phyloP scores from a whole-genome alignment of 1,140 invertebrate genomes.

The Drosophila paulistorum region DNA sequence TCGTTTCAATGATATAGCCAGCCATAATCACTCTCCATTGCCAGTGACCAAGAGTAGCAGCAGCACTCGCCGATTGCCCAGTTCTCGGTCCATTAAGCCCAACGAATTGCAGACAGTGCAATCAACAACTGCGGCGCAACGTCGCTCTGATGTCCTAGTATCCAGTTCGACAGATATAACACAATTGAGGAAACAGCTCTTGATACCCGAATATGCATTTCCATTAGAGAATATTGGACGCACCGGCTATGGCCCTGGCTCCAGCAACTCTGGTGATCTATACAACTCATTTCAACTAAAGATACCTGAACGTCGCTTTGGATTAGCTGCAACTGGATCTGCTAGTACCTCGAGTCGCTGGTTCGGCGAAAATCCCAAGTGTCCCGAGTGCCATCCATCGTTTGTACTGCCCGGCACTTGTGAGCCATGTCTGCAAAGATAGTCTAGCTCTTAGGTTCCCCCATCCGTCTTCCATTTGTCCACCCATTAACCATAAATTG shows the following conservation, averaged over 20 bases:
- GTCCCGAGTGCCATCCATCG: slow-evolving; percentile 86
- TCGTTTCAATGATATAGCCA: slow-evolving; percentile 55
- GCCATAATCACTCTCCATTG: slow-evolving; percentile 13
- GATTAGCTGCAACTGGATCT: slow-evolving; percentile 27
- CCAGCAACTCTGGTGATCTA: slow-evolving; percentile 80
- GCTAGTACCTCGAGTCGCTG: slow-evolving; percentile 66
- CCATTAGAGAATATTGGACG: slow-evolving; percentile 84
- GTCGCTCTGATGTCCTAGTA: slow-evolving; percentile 44
- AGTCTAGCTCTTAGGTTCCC: slow-evolving; percentile 40
- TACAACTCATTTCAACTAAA: slow-evolving; percentile 85
- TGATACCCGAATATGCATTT: slow-evolving; percentile 85
- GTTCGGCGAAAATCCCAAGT: slow-evolving; percentile 85
- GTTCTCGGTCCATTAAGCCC: slow-evolving; percentile 69
- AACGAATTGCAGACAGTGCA: slow-evolving; percentile 41
- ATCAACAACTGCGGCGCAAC: slow-evolving; percentile 42
- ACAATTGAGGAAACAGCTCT: slow-evolving; percentile 73
- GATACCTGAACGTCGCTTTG: slow-evolving; percentile 83
- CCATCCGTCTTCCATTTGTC: slow-evolving; percentile 34
- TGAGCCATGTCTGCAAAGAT: slow-evolving; percentile 84
- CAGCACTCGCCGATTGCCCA: slow-evolving; percentile 53
- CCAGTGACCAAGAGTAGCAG: slow-evolving; percentile 15
- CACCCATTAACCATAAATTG: slow-evolving; percentile 47
- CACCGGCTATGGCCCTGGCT: slow-evolving; percentile 84
- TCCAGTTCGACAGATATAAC: slow-evolving; percentile 60
- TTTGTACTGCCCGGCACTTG: slow-evolving; percentile 85